Evolutionary conservation across 2,797 vertebrate genomes (phyloP).

Genomic region (Scarus forsteni): DNA sequence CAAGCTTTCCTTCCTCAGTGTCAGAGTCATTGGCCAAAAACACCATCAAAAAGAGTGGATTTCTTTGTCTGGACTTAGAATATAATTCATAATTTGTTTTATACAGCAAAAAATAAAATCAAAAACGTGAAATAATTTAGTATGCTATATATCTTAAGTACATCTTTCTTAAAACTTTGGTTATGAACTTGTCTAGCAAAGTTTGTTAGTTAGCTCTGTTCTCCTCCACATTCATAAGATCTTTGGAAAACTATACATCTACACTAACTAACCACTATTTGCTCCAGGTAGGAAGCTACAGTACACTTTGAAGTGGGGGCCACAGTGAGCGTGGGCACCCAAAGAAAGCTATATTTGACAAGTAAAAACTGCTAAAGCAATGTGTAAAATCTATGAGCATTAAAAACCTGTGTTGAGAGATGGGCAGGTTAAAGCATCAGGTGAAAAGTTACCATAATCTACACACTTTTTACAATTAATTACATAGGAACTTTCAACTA

Average conservation of each 20-base stretch:
- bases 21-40: conserved; percentile 80
- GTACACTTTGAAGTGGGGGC: conserved; percentile 79
- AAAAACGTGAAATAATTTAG: conserved; percentile 86
- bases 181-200: conserved; percentile 87
- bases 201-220: conserved; percentile 84
- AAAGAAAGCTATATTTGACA: conserved; percentile 75
- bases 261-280: conserved; percentile 77
- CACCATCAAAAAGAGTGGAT: conserved; percentile 70
- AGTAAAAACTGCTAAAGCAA: conserved; percentile 76
- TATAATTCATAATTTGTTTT: conserved; percentile 84
- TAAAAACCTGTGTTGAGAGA: conserved; percentile 88
- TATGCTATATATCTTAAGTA: conserved; percentile 87
- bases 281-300: conserved; percentile 79
- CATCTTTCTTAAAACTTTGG: conserved; percentile 84
- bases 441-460: conserved; percentile 85
- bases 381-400: conserved; percentile 79
- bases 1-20: conserved; percentile 81
- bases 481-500: conserved; percentile 90
- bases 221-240: conserved; percentile 85
- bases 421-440: conserved; percentile 87
- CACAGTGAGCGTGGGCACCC: conserved; percentile 71
- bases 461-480: conserved; percentile 92
- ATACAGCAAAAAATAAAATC: conserved; percentile 80
- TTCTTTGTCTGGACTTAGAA: conserved; percentile 80
- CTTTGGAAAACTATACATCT: conserved; percentile 85